Evolutionary conservation across 2,888 invertebrate genomes (phyloP), one percentile per base, ranked within the genome.

Genomic region (Drosophila phalerata): DNA sequence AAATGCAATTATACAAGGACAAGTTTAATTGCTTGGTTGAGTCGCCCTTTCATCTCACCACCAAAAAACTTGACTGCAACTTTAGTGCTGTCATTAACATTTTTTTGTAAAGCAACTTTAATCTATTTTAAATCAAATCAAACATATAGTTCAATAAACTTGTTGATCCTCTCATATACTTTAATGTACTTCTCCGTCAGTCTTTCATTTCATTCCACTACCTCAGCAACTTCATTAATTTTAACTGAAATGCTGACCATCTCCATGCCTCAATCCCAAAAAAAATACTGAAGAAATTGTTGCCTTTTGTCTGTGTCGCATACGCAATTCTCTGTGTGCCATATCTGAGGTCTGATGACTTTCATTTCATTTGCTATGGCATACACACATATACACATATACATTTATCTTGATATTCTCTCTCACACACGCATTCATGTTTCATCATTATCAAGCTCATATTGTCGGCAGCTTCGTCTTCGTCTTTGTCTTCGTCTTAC

Each of bases 1-100:
- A 85, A 91, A 90, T 91, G 90, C 90, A 91, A 91, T 91, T 91
- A 90, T 85, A 88, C 83, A 70, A 86, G 88, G 91, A 91, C 91
- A 90, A 90, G 89, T 91, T 91, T 91, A 91, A 91, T 91, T 91
- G 91, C 91, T 90, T 87, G 86, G 84, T 63, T 85, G 79, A 72
- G 73, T 62, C 10, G 0, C 11, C 8, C 25, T 5, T 2, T 32
- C 55, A 11, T 5, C n/a, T 9, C 19, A 13, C 2, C 4, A 0
- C 19, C 32, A 19, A 22, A 25, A 52, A 61, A 60, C 28, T 63
- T 58, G 40, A 43, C 38, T 72, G 74, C 69, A 79, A 77, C 52
- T 71, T 69, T 64, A 47, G 30, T 68, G 81, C 75, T 77, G 75
- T 68, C 65, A 78, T 81, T 73, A 76, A 66, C 69, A 76, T 69